Conservation (phyloP, 2,113 vertebrate genomes). For the Urocynchramus pylzowi region DNA sequence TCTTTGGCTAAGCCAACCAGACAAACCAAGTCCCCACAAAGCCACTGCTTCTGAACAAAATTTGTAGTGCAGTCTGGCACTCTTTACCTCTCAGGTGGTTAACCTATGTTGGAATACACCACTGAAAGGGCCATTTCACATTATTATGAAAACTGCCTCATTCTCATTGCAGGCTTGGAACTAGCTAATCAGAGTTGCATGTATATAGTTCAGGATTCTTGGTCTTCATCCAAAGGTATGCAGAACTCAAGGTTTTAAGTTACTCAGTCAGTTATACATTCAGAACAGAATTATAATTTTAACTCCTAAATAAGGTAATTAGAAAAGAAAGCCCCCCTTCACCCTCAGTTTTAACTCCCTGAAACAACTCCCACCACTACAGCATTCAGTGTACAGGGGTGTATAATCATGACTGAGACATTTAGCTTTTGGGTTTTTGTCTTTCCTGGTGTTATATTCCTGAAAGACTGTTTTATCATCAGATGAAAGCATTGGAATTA, state of each 20-base stretch:
- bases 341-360: not conserved
- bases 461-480: constrained; percentile 1
- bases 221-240: constrained; percentile 24
- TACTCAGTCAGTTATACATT: not conserved
- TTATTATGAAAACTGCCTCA: not conserved
- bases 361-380: not conserved
- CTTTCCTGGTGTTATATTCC: constrained; percentile 11
- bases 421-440: constrained; percentile 4
- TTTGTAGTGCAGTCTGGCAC: not conserved
- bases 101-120: not conserved
- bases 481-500: constrained; percentile 39
- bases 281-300: not conserved
- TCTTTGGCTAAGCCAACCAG: not conserved
- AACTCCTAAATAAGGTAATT: not conserved
- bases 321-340: not conserved
- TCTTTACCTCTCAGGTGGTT: not conserved
- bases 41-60: not conserved
- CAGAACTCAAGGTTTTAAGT: constrained; percentile 1
- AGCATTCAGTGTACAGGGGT: not conserved
- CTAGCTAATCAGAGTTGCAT: constrained; percentile 1
- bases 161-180: not conserved
- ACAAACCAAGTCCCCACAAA: not conserved
- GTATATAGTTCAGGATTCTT: constrained; percentile 2
- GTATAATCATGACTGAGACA: not conserved
- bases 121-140: not conserved